Conservation (phyloP, 2,888 invertebrate genomes). For the Gari tellinella region DNA sequence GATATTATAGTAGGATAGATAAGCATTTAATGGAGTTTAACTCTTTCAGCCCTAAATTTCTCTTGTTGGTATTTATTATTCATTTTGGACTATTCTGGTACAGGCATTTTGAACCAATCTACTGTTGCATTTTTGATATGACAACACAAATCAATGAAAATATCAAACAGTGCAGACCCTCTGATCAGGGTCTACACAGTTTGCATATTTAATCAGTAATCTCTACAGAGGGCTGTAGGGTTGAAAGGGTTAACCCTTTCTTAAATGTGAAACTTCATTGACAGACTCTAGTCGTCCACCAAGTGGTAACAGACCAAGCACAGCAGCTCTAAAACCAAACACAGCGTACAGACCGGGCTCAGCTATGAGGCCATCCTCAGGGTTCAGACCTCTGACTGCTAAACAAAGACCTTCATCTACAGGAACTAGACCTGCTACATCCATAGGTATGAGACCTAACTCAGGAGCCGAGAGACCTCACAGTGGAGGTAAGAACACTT, state of each 20-base stretch:
- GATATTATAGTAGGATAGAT: no score
- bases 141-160: no score
- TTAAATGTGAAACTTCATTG: background rate
- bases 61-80: no score
- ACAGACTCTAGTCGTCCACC: conserved; percentile 56
- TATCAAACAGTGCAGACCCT: no score
- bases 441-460: conserved; percentile 44
- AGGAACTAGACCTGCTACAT: conserved; percentile 61
- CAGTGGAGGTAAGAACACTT: conserved; percentile 33
- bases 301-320: conserved; percentile 68
- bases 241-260: background rate
- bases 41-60: no score
- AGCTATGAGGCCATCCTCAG: conserved; percentile 76
- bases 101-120: no score
- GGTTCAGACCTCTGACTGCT: conserved; percentile 73
- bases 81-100: no score
- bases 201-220: no score
- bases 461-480: conserved; percentile 46
- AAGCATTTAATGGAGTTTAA: background rate
- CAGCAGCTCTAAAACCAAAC: conserved; percentile 72
- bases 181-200: no score
- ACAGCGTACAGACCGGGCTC: conserved; percentile 81
- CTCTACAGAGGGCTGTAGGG: no score
- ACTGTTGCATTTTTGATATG: no score
- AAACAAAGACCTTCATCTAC: conserved; percentile 62